phyloP scores from a whole-genome alignment of 2,113 vertebrate genomes.

The Eretmochelys imbricata region DNA sequence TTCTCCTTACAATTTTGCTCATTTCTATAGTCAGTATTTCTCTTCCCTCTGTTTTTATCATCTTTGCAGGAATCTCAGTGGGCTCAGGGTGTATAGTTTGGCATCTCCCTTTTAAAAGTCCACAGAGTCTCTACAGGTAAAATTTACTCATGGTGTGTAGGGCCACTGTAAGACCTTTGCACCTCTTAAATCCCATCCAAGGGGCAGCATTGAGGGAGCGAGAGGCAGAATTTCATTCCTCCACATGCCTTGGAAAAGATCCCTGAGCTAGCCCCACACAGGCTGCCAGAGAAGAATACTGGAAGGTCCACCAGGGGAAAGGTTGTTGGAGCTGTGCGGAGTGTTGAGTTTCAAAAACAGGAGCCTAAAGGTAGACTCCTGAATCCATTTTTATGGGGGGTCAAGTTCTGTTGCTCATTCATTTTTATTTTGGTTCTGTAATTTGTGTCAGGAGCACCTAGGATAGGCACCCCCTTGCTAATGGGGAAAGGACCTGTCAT shows the following conservation, averaged over 20 bases:
- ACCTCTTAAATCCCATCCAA: background rate
- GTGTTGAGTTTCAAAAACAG: background rate
- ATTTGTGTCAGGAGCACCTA: background rate
- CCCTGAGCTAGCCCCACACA: background rate
- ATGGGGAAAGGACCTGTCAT: background rate
- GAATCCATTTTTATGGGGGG: background rate
- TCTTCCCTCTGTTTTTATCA: background rate
- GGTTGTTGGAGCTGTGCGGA: background rate
- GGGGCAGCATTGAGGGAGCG: background rate
- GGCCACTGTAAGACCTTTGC: background rate
- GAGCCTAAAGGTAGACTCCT: background rate
- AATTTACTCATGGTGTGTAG: background rate
- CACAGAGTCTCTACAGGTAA: background rate
- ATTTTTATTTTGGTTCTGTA: background rate
- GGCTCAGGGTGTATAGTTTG: background rate
- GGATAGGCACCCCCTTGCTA: background rate
- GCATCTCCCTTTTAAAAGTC: background rate
- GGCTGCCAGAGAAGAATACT: background rate
- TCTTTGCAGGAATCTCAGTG: background rate
- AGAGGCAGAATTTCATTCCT: background rate
- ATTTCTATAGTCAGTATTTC: background rate
- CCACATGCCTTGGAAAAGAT: background rate
- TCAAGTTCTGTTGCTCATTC: background rate
- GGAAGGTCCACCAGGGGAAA: background rate
- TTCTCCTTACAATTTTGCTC: background rate